A percentile compares a stretch with the other conserved stretches of the same genome.
phyloP scores from a whole-genome alignment of 2,797 vertebrate genomes.

The Sebastes nivosus region DNA sequence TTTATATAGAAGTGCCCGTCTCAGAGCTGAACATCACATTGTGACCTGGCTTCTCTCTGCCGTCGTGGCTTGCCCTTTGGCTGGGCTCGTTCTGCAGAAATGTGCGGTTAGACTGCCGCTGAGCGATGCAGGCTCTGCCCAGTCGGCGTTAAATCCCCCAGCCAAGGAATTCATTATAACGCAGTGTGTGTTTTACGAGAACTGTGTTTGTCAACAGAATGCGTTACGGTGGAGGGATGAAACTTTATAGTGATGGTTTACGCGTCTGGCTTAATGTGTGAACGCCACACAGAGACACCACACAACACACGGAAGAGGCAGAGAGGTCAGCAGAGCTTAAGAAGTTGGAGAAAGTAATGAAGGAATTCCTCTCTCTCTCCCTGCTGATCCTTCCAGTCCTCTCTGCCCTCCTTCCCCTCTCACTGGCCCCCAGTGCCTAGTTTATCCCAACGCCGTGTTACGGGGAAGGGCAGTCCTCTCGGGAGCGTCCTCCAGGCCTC shows the following conservation, averaged over 20 bases:
- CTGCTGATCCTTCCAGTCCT: conserved; percentile 46
- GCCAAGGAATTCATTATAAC: conserved; percentile 61
- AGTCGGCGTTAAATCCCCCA: conserved; percentile 30
- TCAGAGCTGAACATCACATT: conserved; percentile 2
- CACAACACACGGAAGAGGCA: not conserved
- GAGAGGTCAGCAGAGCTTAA: conserved; percentile 37
- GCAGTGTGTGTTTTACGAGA: conserved; percentile 54
- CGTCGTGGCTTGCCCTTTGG: conserved; percentile 16
- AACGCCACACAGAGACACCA: conserved; percentile 9
- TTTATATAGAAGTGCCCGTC: too few relatives aligned
- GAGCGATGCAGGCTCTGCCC: conserved; percentile 42
- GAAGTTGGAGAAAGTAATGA: conserved; percentile 65
- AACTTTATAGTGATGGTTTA: conserved; percentile 28
- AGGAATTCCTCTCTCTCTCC: conserved; percentile 60
- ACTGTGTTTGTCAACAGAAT: conserved; percentile 65
- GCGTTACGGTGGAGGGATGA: not conserved
- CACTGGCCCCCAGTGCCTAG: conserved; percentile 40
- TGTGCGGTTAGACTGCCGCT: conserved; percentile 51
- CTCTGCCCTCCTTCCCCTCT: conserved; percentile 39
- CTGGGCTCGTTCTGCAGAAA: conserved; percentile 19
- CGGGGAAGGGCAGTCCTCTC: conserved; percentile 52
- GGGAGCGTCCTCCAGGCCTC: conserved; percentile 55
- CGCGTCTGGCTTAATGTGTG: conserved; percentile 43
- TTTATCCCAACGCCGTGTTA: conserved; percentile 64
- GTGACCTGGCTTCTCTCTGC: conserved; percentile 17